Conservation (phyloP, 2,797 vertebrate species). For the Ambastaia sidthimunki region DNA sequence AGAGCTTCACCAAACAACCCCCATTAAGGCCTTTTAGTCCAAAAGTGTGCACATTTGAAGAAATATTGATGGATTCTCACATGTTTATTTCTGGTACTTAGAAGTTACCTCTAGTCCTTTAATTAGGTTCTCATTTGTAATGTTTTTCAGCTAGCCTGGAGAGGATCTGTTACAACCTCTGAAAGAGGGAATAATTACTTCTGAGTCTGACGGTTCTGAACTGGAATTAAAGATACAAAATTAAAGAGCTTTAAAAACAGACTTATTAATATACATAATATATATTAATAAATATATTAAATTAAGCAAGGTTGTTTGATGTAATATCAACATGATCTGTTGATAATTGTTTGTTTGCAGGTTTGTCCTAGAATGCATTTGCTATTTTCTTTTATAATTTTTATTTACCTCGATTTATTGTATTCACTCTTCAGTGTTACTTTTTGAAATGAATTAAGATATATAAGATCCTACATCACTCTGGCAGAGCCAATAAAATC, state of each 20-base stretch:
- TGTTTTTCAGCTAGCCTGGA: constrained; percentile 7
- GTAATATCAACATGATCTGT: background rate
- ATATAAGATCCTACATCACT: constrained; percentile 37
- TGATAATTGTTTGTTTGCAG: background rate
- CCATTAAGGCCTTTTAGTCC: background rate
- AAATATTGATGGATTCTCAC: background rate
- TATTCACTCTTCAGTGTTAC: constrained; percentile 51
- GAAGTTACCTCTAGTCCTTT: background rate
- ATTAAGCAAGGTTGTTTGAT: constrained; percentile 17
- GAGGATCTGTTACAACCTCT: constrained; percentile 25
- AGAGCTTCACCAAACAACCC: background rate
- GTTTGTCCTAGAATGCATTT: constrained; percentile 9
- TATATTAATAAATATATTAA: constrained; percentile 26
- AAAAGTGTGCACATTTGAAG: background rate
- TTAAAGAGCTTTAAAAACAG: constrained; percentile 31
- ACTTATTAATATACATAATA: constrained; percentile 16
- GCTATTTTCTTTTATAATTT: constrained; percentile 5
- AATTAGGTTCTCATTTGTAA: constrained; percentile 15
- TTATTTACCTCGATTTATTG: constrained; percentile 38
- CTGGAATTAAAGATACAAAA: constrained; percentile 17
- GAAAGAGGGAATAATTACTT: constrained; percentile 17
- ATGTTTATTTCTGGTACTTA: background rate
- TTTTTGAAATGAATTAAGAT: constrained; percentile 56
- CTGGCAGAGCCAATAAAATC: constrained; percentile 40
- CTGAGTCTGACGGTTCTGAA: constrained; percentile 8